Evolutionary conservation across 2,888 invertebrate species (phyloP), one percentile per base, ranked within the genome.

Genomic region (Drosophila neotestacea): DNA sequence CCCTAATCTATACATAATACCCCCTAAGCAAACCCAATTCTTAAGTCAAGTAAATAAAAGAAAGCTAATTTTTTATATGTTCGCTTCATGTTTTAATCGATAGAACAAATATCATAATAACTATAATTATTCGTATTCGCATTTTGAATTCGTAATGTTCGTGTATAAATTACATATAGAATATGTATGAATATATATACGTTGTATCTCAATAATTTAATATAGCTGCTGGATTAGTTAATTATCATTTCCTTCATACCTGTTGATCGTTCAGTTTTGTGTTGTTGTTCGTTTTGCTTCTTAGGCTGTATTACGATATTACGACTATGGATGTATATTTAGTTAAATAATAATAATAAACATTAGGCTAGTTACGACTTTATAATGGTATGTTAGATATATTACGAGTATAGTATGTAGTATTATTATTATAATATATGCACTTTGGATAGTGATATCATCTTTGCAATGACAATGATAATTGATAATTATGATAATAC

Each of bases 221-320:
- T 59, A 39, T 59, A 48, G 59, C 47, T 59, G 48, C 59, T 48
- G 47, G 47, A 13, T 47, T 36, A 34, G 44, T 39, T 44, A 56
- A 56, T 36, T 34, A 56, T 56, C 27, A 44, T 52, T 28, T 50
- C 22, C 22, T 65, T 13, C 28, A 34, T 46, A 70, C 51, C 55
- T 70, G 64, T 87, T 82, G 85, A 79, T 82, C 82, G 77, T 67
- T 79, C 66, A 84, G 80, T 88, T 59, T 36, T 70, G 16, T 34
- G 22, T 22, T 22, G 32, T 46, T 58, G 58, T 38, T 46, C 38
- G 77, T 30, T 46, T 46, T 30, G 46, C 54, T 16, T 55, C 36
- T 56, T 58, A 28, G 46, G 27, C 28, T 36, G 27, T 36, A 9
- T 56, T 32, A 32, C 54, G 54, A 54, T 54, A 54, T 56, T 56